Percentiles rank a stretch among this genome's conserved stretches.
phyloP scores from a whole-genome alignment of 2,888 invertebrate genomes.

The Andrena marginata region DNA sequence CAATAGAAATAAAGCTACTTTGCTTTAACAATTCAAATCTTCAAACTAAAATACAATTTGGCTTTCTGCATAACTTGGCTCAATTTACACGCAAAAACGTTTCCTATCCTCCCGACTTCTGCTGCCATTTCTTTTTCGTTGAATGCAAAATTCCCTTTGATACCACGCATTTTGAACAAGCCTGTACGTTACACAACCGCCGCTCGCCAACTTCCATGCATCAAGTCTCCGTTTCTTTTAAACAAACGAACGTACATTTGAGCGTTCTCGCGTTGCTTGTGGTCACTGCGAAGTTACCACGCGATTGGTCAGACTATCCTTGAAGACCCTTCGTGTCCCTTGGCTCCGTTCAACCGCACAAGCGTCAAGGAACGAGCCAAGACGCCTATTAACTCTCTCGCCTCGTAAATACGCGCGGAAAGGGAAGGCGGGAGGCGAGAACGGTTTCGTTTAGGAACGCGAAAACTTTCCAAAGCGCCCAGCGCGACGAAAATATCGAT shows the following conservation, averaged over 20 bases:
- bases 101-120: too few relatives aligned
- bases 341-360: constrained; percentile 78
- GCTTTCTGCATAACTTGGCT: too few relatives aligned
- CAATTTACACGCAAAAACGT: too few relatives aligned
- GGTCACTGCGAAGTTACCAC: constrained; percentile 73
- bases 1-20: too few relatives aligned
- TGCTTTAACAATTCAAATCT: too few relatives aligned
- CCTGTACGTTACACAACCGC: too few relatives aligned
- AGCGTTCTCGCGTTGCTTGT: constrained; percentile 69
- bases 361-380: constrained; percentile 61
- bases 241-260: constrained; percentile 15
- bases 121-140: too few relatives aligned
- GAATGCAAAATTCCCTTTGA: not conserved
- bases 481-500: constrained; percentile 31
- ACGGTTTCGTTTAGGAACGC: constrained; percentile 1
- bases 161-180: too few relatives aligned
- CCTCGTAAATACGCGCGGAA: constrained; percentile 34
- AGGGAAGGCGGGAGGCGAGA: not conserved
- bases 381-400: constrained; percentile 63
- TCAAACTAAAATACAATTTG: too few relatives aligned
- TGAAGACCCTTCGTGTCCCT: constrained; percentile 72
- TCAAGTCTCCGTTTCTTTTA: not conserved
- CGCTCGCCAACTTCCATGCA: not conserved
- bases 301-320: constrained; percentile 75
- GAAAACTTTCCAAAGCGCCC: not conserved